These are phyloP conservation scores for Sebastes fasciatus DNA, from an alignment of 2,113 vertebrate species.

Conservation along the genomic window DNA sequence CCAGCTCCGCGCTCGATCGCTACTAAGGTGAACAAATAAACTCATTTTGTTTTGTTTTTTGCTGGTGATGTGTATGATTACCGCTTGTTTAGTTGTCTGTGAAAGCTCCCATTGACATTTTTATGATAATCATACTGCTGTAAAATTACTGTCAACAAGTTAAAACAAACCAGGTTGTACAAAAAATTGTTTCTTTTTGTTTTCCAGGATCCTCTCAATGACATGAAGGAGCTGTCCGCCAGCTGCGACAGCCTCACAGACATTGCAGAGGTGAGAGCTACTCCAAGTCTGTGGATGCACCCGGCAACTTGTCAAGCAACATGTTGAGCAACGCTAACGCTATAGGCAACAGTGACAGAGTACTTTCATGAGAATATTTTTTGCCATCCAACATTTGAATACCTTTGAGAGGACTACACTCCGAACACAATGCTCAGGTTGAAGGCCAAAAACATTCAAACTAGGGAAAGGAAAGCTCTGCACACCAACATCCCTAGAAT, in stretches of 20 bases:
- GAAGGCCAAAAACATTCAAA: background rate
- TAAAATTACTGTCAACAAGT: background rate
- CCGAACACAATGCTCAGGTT: background rate
- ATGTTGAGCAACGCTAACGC: no score
- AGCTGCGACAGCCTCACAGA: conserved; percentile 69
- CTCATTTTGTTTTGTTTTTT: background rate
- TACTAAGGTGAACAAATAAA: conserved; percentile 43
- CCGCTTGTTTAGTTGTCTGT: background rate
- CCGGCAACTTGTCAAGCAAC: background rate
- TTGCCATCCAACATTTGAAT: no score
- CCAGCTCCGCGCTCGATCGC: conserved; percentile 13
- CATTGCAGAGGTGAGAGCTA: conserved; percentile 26
- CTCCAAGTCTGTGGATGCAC: background rate
- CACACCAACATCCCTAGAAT: background rate
- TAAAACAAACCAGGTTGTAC: background rate
- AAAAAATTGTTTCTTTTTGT: background rate
- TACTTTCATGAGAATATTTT: no score
- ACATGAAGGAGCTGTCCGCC: conserved; percentile 3
- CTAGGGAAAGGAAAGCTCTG: background rate
- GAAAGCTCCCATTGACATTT: background rate
- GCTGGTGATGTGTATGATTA: background rate
- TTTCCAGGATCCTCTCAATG: conserved; percentile 73
- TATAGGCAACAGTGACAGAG: no score
- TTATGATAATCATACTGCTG: background rate
- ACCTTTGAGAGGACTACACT: background rate